Percentiles rank a stretch among this genome's conserved stretches.
Evolutionary conservation across 2,888 invertebrate genomes (phyloP).

Genomic region (Merodon equestris): DNA sequence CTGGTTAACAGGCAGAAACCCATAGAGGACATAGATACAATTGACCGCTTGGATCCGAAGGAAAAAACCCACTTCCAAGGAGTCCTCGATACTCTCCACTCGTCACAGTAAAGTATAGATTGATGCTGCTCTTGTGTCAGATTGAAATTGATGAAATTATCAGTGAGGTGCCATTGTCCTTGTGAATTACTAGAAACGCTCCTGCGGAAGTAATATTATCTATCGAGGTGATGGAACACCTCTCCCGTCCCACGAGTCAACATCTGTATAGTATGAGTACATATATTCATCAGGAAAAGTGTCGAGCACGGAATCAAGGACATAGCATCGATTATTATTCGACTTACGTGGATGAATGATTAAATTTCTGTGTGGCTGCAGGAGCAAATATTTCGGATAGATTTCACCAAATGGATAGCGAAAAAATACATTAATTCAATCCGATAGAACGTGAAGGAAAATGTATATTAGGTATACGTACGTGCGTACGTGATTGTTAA

Average conservation of each 20-base stretch:
- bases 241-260: background rate
- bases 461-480: background rate
- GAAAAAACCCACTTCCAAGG: background rate
- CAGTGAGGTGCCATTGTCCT: slow-evolving; percentile 18
- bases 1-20: slow-evolving; percentile 2
- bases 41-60: too few species aligned
- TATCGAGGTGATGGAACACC: background rate
- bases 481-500: background rate
- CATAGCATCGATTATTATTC: slow-evolving; percentile 47
- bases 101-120: slow-evolving; percentile 25
- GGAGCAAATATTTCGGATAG: slow-evolving; percentile 48
- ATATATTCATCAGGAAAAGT: slow-evolving; percentile 15
- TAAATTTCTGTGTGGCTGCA: slow-evolving; percentile 41
- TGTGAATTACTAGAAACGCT: background rate
- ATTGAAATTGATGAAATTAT: slow-evolving; percentile 47
- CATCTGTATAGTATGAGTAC: background rate
- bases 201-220: slow-evolving; percentile 14
- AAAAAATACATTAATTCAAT: slow-evolving; percentile 32
- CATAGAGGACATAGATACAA: background rate
- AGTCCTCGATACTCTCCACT: background rate
- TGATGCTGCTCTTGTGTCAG: slow-evolving; percentile 14
- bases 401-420: slow-evolving; percentile 54
- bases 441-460: background rate
- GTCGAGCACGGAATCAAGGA: slow-evolving; percentile 33
- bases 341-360: slow-evolving; percentile 44